Conservation (phyloP, 2,888 invertebrate genomes). For the Brachypterus glaber region DNA sequence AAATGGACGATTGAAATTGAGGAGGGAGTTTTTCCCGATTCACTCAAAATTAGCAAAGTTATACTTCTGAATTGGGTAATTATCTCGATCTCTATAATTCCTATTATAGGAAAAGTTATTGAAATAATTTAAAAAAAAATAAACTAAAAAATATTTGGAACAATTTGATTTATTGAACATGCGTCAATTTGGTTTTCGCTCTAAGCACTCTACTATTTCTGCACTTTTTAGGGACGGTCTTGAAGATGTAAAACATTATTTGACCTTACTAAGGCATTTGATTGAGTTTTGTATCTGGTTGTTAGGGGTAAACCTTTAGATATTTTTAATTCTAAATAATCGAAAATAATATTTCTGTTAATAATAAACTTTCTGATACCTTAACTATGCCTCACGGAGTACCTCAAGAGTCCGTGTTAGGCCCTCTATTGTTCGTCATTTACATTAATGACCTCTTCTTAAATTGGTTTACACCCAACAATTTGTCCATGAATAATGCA, state of each 20-base stretch:
- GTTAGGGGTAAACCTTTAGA: slow-evolving; percentile 2
- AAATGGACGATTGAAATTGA: too few relatives aligned
- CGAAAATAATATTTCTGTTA: background rate
- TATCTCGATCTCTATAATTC: too few relatives aligned
- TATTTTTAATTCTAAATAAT: too few relatives aligned
- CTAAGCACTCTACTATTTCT: background rate
- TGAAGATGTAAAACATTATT: background rate
- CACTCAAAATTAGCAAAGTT: slow-evolving; percentile 1
- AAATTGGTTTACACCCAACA: too few relatives aligned
- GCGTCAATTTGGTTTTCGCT: background rate
- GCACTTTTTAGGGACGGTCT: background rate
- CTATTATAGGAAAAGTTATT: slow-evolving; percentile 4
- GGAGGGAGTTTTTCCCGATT: background rate
- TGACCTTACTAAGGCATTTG: slow-evolving; percentile 5
- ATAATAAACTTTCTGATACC: background rate
- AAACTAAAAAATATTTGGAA: too few relatives aligned
- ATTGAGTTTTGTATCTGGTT: background rate
- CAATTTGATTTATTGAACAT: too few relatives aligned
- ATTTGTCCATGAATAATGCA: too few relatives aligned
- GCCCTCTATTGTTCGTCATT: too few relatives aligned
- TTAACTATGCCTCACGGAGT: too few relatives aligned
- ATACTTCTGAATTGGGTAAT: too few relatives aligned
- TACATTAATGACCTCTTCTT: too few relatives aligned
- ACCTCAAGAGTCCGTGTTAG: too few relatives aligned
- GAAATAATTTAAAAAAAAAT: slow-evolving; percentile 4